Evolutionary conservation across 2,888 invertebrate genomes (phyloP).

Genomic region (Adelognathus sp.): DNA sequence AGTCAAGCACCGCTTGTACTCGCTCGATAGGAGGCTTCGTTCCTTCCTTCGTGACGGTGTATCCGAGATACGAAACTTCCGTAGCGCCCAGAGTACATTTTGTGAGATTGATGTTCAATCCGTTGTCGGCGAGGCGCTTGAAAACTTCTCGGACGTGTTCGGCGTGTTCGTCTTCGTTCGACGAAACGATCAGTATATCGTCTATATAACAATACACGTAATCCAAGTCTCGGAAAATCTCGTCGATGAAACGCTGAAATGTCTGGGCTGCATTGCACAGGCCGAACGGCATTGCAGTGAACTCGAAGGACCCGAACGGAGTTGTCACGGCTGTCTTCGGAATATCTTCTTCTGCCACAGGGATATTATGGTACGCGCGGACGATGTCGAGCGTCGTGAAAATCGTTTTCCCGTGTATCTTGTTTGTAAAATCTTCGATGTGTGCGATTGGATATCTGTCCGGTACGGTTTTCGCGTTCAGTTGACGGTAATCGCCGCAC

Average conservation of each 20-base stretch:
- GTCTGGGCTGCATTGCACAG: slow-evolving; percentile 68
- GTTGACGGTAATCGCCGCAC: slow-evolving; percentile 75
- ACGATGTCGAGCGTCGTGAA: slow-evolving; percentile 67
- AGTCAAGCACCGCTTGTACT: slow-evolving; percentile 57
- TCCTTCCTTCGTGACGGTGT: slow-evolving; percentile 44
- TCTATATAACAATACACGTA: slow-evolving; percentile 35
- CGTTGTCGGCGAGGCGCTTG: slow-evolving; percentile 50
- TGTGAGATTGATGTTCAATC: slow-evolving; percentile 56
- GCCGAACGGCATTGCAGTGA: slow-evolving; percentile 62
- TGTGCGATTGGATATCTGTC: slow-evolving; percentile 74
- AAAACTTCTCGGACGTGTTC: slow-evolving; percentile 46
- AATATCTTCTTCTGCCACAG: slow-evolving; percentile 64
- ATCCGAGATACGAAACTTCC: slow-evolving; percentile 60
- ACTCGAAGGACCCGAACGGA: slow-evolving; percentile 68
- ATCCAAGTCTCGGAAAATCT: slow-evolving; percentile 35
- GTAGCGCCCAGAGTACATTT: slow-evolving; percentile 58
- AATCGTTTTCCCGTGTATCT: slow-evolving; percentile 64
- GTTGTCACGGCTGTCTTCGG: slow-evolving; percentile 69
- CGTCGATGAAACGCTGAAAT: slow-evolving; percentile 67
- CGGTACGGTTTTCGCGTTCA: slow-evolving; percentile 71
- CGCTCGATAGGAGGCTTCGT: slow-evolving; percentile 50
- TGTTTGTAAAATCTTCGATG: slow-evolving; percentile 68
- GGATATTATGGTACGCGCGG: slow-evolving; percentile 69
- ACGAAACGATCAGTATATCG: slow-evolving; percentile 43
- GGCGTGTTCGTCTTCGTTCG: slow-evolving; percentile 13